Base-by-base conservation (phyloP, 1,140 invertebrate species). In the Drosophila burlai region DNA sequence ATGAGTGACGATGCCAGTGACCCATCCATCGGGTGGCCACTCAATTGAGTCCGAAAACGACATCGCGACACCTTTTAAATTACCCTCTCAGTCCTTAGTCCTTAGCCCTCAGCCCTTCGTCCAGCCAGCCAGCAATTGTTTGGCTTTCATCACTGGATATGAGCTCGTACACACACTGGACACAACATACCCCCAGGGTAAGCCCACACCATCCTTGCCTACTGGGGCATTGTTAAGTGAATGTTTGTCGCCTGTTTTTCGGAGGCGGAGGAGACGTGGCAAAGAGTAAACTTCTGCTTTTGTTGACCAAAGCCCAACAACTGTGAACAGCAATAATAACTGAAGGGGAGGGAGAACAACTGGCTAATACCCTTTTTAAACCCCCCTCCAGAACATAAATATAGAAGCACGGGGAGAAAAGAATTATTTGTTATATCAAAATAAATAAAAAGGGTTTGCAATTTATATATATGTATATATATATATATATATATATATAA, bases 351-450 rank as follows among this genome's bases (percentile, higher is more conserved):
- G 43, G 7, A 43, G 52, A 15, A 40, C 77, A 38, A 81, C 69
- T 82, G 83, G 80, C 83, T 86, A 86, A 87, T 76, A 80, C 67
- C 80, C 84, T 38, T 87, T 80, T 80, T 86, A 86, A 80, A 77
- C 84, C 80, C 68, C 59, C 8, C 13, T 8, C 13, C n/a, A 29
- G 50, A 60, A 79, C 80, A 86, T 80, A 87, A 77, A 87, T 83
- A 86, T 83, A 86, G 10, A 2, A 24, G 21, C 46, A 24, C 34
- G 9, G 18, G 4, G 9, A 55, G 15, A 55, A 55, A 24, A 10
- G 2, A 16, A 21, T 4, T 36, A 13, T 36, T 36, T 36, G 34
- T 36, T 11, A 36, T 4, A 11, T 4, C 4, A 4, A 4, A 36
- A 36, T 13, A 34, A 10, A 26, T 31, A 8, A 34, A 34, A 11